Evolutionary conservation across 2,888 invertebrate genomes (phyloP).

Genomic region (Camptogramma bilineatum): DNA sequence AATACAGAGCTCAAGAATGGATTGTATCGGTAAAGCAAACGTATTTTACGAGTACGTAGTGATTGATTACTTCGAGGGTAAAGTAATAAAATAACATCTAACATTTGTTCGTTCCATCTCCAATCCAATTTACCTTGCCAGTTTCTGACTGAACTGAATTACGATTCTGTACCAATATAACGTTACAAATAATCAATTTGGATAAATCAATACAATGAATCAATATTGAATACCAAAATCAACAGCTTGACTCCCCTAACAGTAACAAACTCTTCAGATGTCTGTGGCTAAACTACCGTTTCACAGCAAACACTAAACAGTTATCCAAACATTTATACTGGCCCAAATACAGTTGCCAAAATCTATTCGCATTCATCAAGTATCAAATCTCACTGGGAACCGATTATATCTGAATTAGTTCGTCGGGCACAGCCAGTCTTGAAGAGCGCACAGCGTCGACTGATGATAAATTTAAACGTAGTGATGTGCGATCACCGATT

Average conservation of each 20-base stretch:
- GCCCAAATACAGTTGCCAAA: constrained; percentile 48
- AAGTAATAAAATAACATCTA: constrained; percentile 10
- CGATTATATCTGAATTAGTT: constrained; percentile 30
- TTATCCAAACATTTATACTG: constrained; percentile 46
- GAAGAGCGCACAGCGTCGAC: constrained; percentile 49
- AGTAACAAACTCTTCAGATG: constrained; percentile 14
- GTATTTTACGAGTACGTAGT: constrained; percentile 11
- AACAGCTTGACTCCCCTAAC: constrained; percentile 26
- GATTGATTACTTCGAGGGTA: constrained; percentile 22
- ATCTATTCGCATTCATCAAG: constrained; percentile 45
- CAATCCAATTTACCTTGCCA: constrained; percentile 26
- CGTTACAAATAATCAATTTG: constrained; percentile 25
- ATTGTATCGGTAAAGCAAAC: constrained; percentile 5
- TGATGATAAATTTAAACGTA: constrained; percentile 65
- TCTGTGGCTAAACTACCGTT: constrained; percentile 28
- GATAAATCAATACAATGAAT: constrained; percentile 18
- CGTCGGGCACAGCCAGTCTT: constrained; percentile 27
- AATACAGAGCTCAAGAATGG: background rate
- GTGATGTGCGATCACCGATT: constrained; percentile 50
- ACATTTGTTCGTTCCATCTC: constrained; percentile 23
- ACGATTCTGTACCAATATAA: constrained; percentile 15
- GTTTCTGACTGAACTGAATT: constrained; percentile 17
- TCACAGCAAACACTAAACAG: constrained; percentile 42
- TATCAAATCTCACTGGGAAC: constrained; percentile 44
- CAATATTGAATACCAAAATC: constrained; percentile 28